Percentiles rank a stretch among this genome's conserved stretches.
These are phyloP conservation scores for Falco cherrug DNA, from an alignment of 2,797 vertebrate species.

Conservation along the genomic window DNA sequence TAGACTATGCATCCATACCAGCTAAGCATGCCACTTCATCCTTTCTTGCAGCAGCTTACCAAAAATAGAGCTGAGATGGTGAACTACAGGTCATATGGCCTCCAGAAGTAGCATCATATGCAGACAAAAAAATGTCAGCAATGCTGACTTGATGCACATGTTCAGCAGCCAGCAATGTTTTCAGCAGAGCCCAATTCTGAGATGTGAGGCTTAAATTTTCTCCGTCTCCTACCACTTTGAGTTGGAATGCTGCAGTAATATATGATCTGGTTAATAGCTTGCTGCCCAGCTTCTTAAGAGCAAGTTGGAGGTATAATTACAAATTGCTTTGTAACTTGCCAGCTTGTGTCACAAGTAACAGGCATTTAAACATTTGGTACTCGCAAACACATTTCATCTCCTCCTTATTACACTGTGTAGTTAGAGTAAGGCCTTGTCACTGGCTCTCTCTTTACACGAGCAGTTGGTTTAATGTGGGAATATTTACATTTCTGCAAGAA, in stretches of 20 bases:
- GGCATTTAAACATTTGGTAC: background rate
- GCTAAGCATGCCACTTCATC: background rate
- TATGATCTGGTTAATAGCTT: background rate
- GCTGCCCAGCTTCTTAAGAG: background rate
- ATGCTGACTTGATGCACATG: background rate
- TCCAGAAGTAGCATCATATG: slow-evolving; percentile 44
- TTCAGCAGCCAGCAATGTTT: background rate
- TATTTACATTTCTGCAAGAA: background rate
- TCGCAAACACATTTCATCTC: background rate
- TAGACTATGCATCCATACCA: background rate
- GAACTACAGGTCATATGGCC: slow-evolving; percentile 18
- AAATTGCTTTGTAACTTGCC: background rate
- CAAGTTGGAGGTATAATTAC: background rate
- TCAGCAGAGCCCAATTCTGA: background rate
- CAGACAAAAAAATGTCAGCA: slow-evolving; percentile 29
- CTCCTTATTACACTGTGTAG: background rate
- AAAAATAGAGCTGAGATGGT: slow-evolving; percentile 40
- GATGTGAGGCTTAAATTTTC: background rate
- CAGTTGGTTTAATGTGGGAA: background rate
- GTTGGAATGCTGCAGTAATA: background rate
- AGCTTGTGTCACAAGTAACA: background rate
- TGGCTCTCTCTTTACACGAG: background rate
- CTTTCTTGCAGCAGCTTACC: slow-evolving; percentile 46
- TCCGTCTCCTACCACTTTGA: background rate
- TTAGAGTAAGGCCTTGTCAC: background rate